Evolutionary conservation across 2,888 invertebrate species (phyloP), one percentile per base, ranked within the genome.

Genomic region (Holacanthella duospinosa): DNA sequence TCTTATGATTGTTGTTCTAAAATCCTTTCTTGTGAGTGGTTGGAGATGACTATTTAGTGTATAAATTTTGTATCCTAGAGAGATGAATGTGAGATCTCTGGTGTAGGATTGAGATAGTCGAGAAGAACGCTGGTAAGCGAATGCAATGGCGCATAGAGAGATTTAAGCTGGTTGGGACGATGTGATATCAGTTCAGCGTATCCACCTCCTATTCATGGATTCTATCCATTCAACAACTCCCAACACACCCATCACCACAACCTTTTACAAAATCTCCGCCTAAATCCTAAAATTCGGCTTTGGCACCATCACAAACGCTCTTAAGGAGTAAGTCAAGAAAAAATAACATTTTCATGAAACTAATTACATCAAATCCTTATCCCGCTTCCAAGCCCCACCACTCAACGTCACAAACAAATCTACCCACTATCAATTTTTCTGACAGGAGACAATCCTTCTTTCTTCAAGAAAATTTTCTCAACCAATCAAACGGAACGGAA

Each of bases 141-240:
- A 36, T 64, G 64, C 66, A 66, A 66, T 66, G 66, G 66, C 66
- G 66, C 66, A 64, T 66, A 61, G 63, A 65, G 36, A 36, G 63
- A 60, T 58, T n/a, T 57, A 61, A 59, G 63, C 58, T 61, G 63
- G 56, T 55, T 56, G 28, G 36, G 62, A 56, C 62, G 62, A 57
- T 66, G 63, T 61, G 58, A 27, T 60, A 57, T 56, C 59, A 64
- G 55, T 62, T 60, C 64, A 64, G 63, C 66, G 57, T 55, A 64
- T 54, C 66, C 64, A 55, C 63, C 65, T 63, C 63, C 65, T 64
- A 60, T 58, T 19, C 58, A 54, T 59, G 27, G 29, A 43, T 54
- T 64, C 64, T 26, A 61, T 58, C 59, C 64, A 64, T 29, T 63
- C 63, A 63, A 28, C 43, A 55, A 54, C 63, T 55, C 55, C 60